A percentile compares a stretch with the other conserved stretches of the same genome.
Conservation (phyloP, 2,113 vertebrate genomes). For the Noturus placidus region DNA sequence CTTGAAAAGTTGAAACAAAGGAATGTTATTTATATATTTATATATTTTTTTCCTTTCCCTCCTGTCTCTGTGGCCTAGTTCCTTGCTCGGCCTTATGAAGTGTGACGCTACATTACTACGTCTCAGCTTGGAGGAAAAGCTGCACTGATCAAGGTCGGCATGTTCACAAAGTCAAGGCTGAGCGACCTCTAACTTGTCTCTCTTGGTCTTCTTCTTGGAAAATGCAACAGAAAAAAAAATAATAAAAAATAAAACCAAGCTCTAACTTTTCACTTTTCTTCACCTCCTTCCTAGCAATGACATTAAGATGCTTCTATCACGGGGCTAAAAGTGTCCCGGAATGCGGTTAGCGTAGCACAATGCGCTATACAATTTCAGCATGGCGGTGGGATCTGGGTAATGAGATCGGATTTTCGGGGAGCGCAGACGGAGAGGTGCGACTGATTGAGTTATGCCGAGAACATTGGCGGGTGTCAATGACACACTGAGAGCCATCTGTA, state of each 20-base stretch:
- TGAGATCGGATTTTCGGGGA: constrained; percentile 31
- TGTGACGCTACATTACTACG: constrained; percentile 65
- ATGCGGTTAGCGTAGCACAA: constrained; percentile 42
- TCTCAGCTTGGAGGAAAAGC: constrained; percentile 55
- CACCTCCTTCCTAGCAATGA: constrained; percentile 22
- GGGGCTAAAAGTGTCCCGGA: constrained; percentile 46
- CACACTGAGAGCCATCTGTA: constrained; percentile 36
- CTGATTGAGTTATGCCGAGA: constrained; percentile 51
- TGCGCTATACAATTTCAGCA: constrained; percentile 39
- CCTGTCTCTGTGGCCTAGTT: constrained; percentile 62
- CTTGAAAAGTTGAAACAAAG: constrained; percentile 45
- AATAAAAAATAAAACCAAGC: not conserved
- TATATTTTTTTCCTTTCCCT: not conserved
- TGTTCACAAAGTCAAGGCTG: constrained; percentile 54
- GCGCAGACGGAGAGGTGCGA: constrained; percentile 21
- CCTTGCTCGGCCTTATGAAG: constrained; percentile 58
- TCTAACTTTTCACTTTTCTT: constrained; percentile 23
- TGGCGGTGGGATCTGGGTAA: constrained; percentile 33
- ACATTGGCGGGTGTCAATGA: constrained; percentile 50
- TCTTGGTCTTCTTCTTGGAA: constrained; percentile 22
- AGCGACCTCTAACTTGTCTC: not conserved
- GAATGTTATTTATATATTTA: not conserved
- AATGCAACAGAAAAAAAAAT: not conserved
- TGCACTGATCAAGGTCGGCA: constrained; percentile 60
- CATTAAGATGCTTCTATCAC: not conserved